Evolutionary conservation across 1,140 invertebrate genomes (phyloP), one percentile per base, ranked within the genome.

Genomic region (Panagrolaimus sp.): DNA sequence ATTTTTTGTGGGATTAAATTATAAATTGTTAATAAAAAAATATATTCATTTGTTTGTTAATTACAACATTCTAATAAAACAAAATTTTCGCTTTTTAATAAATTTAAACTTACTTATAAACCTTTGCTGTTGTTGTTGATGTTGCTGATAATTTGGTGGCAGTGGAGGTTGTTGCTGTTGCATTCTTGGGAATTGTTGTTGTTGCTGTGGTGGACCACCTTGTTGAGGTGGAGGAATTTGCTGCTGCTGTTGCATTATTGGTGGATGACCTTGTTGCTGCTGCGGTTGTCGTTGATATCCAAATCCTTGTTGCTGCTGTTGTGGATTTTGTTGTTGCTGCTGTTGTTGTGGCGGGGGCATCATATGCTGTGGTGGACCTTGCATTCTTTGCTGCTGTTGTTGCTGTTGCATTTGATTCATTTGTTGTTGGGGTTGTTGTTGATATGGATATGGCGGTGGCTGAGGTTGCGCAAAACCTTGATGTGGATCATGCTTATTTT

Each of bases 121-220:
- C 44, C 44, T 67, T 14, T 45, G 65, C 16, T 68, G 66, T 65
- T 43, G 45, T 45, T 72, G 67, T 47, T 63, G 70, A 9, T 20
- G 42, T 23, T 31, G 20, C 57, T 25, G 14, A 7, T 63, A 25
- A 7, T 38, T 5, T 63, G 16, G 62, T 14, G 38, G 27, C 1
- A 9, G 27, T 31, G 31, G 62, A 11, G n/a, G 51, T 57, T 20
- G 2, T 57, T 5, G 20, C 51, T 25, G 20, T 16, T n/a, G 51
- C 20, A 38, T 38, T 38, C 31, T 38, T 38, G 31, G 31, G 31
- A 20, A 16, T 63, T 25, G 38, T 31, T 31, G 38, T 31, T 31
- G 38, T 11, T 27, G 14, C 62, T 63, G 38, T 42, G 27, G 38
- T 43, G 27, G 62, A 23, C 62, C 27, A 0, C 11, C 20, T 42